phyloP scores from a whole-genome alignment of 2,888 invertebrate species.

The Lampropteryx suffumata region DNA sequence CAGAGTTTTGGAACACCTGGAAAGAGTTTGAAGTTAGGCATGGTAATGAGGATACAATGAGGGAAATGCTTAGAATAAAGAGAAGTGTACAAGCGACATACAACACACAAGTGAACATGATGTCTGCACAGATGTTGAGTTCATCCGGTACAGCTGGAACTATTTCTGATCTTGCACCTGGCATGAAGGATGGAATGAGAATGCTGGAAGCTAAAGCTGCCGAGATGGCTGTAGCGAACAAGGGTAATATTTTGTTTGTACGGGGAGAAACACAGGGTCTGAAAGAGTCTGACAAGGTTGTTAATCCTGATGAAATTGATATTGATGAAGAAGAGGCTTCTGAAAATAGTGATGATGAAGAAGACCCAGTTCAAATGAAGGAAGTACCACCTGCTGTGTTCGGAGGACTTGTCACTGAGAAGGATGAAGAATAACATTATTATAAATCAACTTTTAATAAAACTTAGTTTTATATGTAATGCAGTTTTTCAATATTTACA shows the following conservation, averaged over 20 bases:
- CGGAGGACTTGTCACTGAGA: slow-evolving; percentile 86
- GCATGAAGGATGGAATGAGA: slow-evolving; percentile 93
- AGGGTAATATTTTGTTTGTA: slow-evolving; percentile 91
- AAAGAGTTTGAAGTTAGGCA: slow-evolving; percentile 99
- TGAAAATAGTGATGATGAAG: slow-evolving; percentile 84
- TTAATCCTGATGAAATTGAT: slow-evolving; percentile 94
- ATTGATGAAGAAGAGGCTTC: slow-evolving; percentile 87
- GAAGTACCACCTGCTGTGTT: slow-evolving; percentile 95
- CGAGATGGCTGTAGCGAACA: slow-evolving; percentile 84
- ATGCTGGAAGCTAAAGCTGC: slow-evolving; percentile 93
- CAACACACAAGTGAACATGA: slow-evolving; percentile 99
- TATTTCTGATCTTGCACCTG: slow-evolving; percentile 88
- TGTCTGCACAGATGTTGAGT: slow-evolving; percentile 98
- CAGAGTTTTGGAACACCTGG: slow-evolving; percentile 99
- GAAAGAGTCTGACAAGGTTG: slow-evolving; percentile 86
- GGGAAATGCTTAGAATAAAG: slow-evolving; percentile 99
- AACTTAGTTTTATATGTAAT: slow-evolving; percentile 55
- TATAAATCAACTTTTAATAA: slow-evolving; percentile 62
- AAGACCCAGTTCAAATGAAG: slow-evolving; percentile 91
- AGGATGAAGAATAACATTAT: slow-evolving; percentile 39
- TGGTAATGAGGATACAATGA: slow-evolving; percentile 99
- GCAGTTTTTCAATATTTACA: slow-evolving; percentile 63
- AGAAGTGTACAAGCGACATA: slow-evolving; percentile 98
- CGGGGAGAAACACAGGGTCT: slow-evolving; percentile 92
- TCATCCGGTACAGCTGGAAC: slow-evolving; percentile 87